Evolutionary conservation across 2,888 invertebrate genomes (phyloP).

Genomic region (Pseudococcus jackbeardsleyi): DNA sequence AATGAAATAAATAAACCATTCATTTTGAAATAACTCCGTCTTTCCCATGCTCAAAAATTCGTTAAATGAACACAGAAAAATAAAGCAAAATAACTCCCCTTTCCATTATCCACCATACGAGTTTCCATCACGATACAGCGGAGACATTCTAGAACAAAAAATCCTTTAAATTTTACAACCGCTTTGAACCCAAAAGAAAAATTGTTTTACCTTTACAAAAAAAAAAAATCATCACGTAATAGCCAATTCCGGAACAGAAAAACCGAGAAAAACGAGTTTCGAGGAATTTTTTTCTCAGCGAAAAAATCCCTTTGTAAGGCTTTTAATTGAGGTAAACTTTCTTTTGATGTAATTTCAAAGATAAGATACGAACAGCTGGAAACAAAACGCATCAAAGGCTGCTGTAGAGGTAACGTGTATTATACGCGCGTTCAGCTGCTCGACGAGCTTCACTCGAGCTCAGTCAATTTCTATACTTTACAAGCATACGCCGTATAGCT

Average conservation of each 20-base stretch:
- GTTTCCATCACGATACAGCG: too few species aligned
- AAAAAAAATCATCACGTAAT: not conserved
- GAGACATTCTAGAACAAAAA: too few species aligned
- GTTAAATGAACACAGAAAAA: too few species aligned
- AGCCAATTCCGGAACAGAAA: not conserved
- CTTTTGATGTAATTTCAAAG: slow-evolving; percentile 50
- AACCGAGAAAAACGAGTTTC: not conserved
- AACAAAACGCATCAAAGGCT: slow-evolving; percentile 45
- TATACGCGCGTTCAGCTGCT: slow-evolving; percentile 30
- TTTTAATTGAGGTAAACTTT: slow-evolving; percentile 48
- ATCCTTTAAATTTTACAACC: too few species aligned
- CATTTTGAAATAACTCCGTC: too few species aligned
- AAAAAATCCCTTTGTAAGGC: slow-evolving; percentile 10
- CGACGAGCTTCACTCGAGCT: slow-evolving; percentile 38
- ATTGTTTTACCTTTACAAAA: not conserved
- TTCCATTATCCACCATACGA: too few species aligned
- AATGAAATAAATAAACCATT: too few species aligned
- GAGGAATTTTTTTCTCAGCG: not conserved
- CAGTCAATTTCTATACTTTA: slow-evolving; percentile 31
- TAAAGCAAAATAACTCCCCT: too few species aligned
- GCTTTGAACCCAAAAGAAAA: too few species aligned
- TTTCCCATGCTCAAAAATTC: too few species aligned
- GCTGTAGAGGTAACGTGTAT: not conserved
- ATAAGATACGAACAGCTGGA: slow-evolving; percentile 53
- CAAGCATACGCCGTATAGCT: slow-evolving; percentile 33